A percentile compares a stretch with the other conserved stretches of the same genome.
These are phyloP conservation scores for Harpalus rubripes DNA, from an alignment of 2,888 invertebrate species.

Conservation along the genomic window DNA sequence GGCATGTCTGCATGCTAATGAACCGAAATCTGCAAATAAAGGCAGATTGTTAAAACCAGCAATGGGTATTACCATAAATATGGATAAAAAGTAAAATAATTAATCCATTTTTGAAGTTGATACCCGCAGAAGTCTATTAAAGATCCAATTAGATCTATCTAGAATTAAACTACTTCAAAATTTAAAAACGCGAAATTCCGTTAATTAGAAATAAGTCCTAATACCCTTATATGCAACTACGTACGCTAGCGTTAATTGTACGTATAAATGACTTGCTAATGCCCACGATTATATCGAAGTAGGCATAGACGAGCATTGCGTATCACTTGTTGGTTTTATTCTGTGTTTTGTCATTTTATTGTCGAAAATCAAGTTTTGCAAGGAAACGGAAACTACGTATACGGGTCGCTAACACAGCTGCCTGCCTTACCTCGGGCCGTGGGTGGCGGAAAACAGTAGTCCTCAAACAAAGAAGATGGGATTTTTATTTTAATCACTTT, in stretches of 20 bases:
- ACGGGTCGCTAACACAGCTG: conserved; percentile 64
- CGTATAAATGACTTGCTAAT: conserved; percentile 43
- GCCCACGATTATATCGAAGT: conserved; percentile 20
- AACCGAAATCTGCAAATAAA: too few species aligned
- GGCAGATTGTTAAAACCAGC: too few species aligned
- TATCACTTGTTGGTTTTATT: conserved; percentile 44
- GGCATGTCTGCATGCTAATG: too few species aligned
- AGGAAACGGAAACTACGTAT: conserved; percentile 64
- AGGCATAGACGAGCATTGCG: not conserved
- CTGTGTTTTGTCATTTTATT: conserved; percentile 62
- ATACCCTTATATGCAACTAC: conserved; percentile 19
- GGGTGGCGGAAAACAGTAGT: conserved; percentile 55
- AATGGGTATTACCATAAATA: too few species aligned
- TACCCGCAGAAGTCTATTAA: not conserved
- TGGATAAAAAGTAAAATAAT: not conserved
- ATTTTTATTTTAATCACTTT: too few species aligned
- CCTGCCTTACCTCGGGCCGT: conserved; percentile 65
- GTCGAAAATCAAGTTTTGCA: conserved; percentile 66
- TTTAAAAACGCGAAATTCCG: conserved; percentile 21
- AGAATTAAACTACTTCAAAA: not conserved
- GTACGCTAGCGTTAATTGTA: conserved; percentile 38
- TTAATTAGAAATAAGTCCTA: conserved; percentile 48
- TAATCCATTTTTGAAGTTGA: not conserved
- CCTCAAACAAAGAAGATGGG: not conserved
- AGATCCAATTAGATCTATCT: not conserved